Conservation (phyloP, 2,888 invertebrate genomes). For the Theretra japonica region DNA sequence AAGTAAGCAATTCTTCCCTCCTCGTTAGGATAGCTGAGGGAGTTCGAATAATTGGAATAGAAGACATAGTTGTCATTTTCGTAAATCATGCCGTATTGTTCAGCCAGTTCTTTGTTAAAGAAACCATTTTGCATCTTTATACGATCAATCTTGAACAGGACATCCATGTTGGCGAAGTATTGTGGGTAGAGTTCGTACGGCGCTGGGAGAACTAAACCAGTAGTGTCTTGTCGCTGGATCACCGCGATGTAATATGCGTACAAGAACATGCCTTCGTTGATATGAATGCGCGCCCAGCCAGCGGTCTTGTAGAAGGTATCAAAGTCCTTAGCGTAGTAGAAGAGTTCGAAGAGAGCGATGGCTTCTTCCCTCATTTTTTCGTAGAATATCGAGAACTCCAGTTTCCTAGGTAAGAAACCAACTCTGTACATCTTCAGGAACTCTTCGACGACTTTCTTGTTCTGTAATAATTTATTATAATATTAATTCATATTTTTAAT, state of each 20-base stretch:
- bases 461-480: conserved; percentile 52
- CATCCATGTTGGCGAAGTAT: conserved; percentile 86
- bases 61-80: conserved; percentile 75
- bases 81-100: conserved; percentile 67
- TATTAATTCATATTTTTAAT: neutral
- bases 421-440: conserved; percentile 70
- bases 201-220: conserved; percentile 86
- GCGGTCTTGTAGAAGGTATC: conserved; percentile 85
- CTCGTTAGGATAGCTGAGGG: conserved; percentile 76
- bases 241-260: conserved; percentile 86
- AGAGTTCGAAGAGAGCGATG: conserved; percentile 81
- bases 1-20: conserved; percentile 87
- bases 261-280: conserved; percentile 86
- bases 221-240: conserved; percentile 84
- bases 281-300: conserved; percentile 81
- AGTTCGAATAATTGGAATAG: conserved; percentile 85
- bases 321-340: conserved; percentile 86
- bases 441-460: conserved; percentile 72
- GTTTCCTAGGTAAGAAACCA: conserved; percentile 77
- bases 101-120: conserved; percentile 57
- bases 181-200: conserved; percentile 88
- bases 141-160: conserved; percentile 73
- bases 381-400: conserved; percentile 81
- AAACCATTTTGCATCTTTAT: conserved; percentile 72
- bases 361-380: conserved; percentile 77